Evolutionary conservation across 1,140 invertebrate genomes (phyloP), one percentile per base, ranked within the genome.

Genomic region (Limonius californicus): DNA sequence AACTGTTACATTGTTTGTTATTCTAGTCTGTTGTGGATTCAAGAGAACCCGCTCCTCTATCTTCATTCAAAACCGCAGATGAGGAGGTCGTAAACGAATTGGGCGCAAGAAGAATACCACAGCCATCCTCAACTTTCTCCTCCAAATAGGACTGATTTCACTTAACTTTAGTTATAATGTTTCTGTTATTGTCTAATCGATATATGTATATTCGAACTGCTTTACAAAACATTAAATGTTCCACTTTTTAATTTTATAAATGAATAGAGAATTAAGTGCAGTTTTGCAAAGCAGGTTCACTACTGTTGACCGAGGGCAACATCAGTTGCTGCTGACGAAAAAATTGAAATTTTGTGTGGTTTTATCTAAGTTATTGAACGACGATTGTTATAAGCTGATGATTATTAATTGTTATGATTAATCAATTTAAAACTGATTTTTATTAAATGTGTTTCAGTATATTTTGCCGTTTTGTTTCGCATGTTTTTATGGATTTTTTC

Each of bases 361-460:
- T 64, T 59, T 50, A 60, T 47, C 21, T 42, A 61, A 61, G 56
- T 63, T 54, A 55, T 63, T 57, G 35, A 66, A 68, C 43, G 59
- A 21, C 18, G 9, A 59, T 64, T 68, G 63, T 66, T 69, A 63
- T 61, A 58, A 56, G 60, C 56, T 57, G 47, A 64, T 68, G 20
- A 50, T 18, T 65, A 60, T 63, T 59, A 50, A 62, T 65, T 68
- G 67, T 66, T 63, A 68, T 59, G 57, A 15, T 67, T 54, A 65
- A 56, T 67, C 58, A 50, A 57, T 67, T 67, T 65, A 7, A 62
- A 67, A 67, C 39, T 63, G 39, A 67, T 67, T 69, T 69, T 67
- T 67, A 69, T 65, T 67, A 69, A 69, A 67, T 67, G 65, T 69
- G 54, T 68, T 64, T 63, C 64, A 64, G 59, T 63, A 59, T 54